Evolutionary conservation across 2,888 invertebrate genomes (phyloP).

Genomic region (Plagodis dolabraria): DNA sequence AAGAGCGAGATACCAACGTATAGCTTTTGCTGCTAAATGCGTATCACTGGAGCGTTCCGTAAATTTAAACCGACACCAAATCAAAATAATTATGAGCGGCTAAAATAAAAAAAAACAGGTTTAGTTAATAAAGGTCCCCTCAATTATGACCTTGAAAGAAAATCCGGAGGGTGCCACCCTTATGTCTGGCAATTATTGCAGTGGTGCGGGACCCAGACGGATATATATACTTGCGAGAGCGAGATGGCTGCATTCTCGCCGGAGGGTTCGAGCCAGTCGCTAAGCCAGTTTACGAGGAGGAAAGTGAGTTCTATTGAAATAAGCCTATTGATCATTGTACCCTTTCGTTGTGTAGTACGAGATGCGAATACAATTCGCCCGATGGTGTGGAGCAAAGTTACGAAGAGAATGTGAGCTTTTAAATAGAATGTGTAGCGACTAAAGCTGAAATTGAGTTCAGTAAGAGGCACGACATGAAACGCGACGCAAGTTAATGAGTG

Average conservation of each 20-base stretch:
- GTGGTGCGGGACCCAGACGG: slow-evolving; percentile 95
- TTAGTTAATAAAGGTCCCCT: too few species aligned
- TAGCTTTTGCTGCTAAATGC: too few species aligned
- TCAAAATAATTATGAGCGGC: too few species aligned
- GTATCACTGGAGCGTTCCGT: too few species aligned
- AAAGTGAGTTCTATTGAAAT: slow-evolving; percentile 59
- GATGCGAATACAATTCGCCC: not conserved
- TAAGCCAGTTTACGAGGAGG: slow-evolving; percentile 94
- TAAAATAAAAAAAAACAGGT: too few species aligned
- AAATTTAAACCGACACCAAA: too few species aligned
- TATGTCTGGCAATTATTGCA: slow-evolving; percentile 45
- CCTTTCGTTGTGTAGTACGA: not conserved
- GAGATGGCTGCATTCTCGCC: slow-evolving; percentile 92
- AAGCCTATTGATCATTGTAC: not conserved
- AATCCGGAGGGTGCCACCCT: slow-evolving; percentile 7
- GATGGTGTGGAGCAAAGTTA: not conserved
- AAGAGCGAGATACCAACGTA: too few species aligned
- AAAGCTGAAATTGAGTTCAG: too few species aligned
- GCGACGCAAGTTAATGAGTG: too few species aligned
- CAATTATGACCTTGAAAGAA: slow-evolving; percentile 7
- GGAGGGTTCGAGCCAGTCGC: slow-evolving; percentile 97
- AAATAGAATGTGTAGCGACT: too few species aligned
- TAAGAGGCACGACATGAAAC: too few species aligned
- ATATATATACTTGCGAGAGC: slow-evolving; percentile 93
- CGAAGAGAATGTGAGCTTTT: too few species aligned